Conservation (phyloP, 2,888 invertebrate species). For the Acleris laterana region DNA sequence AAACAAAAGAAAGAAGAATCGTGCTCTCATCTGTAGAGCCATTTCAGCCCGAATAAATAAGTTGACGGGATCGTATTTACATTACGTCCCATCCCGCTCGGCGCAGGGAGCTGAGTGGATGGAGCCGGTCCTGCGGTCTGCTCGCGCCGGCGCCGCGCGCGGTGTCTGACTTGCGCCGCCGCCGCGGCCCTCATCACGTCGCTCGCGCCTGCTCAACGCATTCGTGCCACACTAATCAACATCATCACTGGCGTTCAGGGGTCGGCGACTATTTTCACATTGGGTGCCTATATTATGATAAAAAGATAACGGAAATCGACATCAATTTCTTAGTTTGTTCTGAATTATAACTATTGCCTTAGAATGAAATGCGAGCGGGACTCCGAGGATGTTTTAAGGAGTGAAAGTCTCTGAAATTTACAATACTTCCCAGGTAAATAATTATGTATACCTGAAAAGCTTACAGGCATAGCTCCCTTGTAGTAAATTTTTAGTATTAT, state of each 20-base stretch:
- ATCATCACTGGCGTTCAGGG: slow-evolving; percentile 60
- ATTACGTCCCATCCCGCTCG: slow-evolving; percentile 75
- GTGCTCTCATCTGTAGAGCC: slow-evolving; percentile 70
- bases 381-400: too few species aligned
- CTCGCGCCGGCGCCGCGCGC: slow-evolving; percentile 41
- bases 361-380: too few species aligned
- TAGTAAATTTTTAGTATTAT: too few species aligned
- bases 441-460: too few species aligned
- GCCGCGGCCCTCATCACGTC: slow-evolving; percentile 55
- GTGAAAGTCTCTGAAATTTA: too few species aligned
- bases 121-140: slow-evolving; percentile 11
- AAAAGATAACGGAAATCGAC: too few species aligned
- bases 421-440: too few species aligned
- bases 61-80: slow-evolving; percentile 61
- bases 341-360: too few species aligned
- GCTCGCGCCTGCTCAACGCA: slow-evolving; percentile 60
- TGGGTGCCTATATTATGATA: too few species aligned
- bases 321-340: too few species aligned
- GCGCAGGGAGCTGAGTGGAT: slow-evolving; percentile 42
- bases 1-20: slow-evolving; percentile 68
- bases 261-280: slow-evolving; percentile 43
- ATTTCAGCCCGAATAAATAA: slow-evolving; percentile 72
- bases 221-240: slow-evolving; percentile 77
- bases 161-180: slow-evolving; percentile 22
- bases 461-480: too few species aligned